A percentile compares a stretch with the other conserved stretches of the same genome.
phyloP scores from a whole-genome alignment of 2,888 invertebrate species.

The Ophion ventricosus region DNA sequence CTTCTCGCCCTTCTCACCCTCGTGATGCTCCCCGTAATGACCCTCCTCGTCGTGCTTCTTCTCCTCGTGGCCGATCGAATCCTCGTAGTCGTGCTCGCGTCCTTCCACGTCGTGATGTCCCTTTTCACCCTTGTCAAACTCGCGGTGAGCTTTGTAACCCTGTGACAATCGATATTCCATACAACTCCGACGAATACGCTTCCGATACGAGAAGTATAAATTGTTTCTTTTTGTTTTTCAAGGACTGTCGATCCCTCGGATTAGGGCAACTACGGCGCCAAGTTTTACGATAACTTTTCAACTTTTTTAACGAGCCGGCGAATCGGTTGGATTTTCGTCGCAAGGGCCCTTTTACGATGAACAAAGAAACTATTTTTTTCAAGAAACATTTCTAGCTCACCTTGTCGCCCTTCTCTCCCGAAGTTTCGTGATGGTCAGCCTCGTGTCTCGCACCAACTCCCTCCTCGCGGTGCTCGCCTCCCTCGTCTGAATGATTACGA shows the following conservation, averaged over 20 bases:
- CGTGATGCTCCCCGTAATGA: slow-evolving; percentile 88
- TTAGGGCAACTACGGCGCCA: too few relatives aligned
- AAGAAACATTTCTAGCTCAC: slow-evolving; percentile 64
- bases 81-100: slow-evolving; percentile 87
- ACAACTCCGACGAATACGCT: too few relatives aligned
- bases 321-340: too few relatives aligned
- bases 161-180: slow-evolving; percentile 48
- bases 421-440: slow-evolving; percentile 70
- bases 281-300: too few relatives aligned
- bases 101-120: slow-evolving; percentile 89
- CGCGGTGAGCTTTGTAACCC: slow-evolving; percentile 84
- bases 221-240: too few relatives aligned
- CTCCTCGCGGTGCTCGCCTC: slow-evolving; percentile 70
- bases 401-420: slow-evolving; percentile 74
- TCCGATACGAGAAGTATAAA: too few relatives aligned
- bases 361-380: not conserved
- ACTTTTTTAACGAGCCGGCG: too few relatives aligned
- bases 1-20: slow-evolving; percentile 89
- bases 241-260: too few relatives aligned
- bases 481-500: slow-evolving; percentile 42
- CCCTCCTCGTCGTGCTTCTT: slow-evolving; percentile 87
- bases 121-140: slow-evolving; percentile 86
- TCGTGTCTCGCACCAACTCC: slow-evolving; percentile 71
- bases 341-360: too few relatives aligned
- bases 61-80: slow-evolving; percentile 87